Evolutionary conservation across 2,888 invertebrate species (phyloP).

Genomic region (Archips crataeganus): DNA sequence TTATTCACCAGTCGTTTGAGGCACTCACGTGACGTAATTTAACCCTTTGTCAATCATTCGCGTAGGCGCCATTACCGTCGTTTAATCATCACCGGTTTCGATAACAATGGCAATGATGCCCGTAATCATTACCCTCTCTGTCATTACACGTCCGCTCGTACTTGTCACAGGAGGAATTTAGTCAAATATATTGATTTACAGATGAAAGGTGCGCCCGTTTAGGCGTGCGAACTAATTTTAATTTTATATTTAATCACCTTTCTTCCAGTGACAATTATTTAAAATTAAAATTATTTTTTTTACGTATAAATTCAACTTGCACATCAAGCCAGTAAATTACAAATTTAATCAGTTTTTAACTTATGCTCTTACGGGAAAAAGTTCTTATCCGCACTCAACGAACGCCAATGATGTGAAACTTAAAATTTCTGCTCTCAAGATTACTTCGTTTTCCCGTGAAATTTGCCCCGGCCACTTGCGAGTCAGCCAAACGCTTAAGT

Average conservation of each 20-base stretch:
- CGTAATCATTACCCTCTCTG: slow-evolving; percentile 19
- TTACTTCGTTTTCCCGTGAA: slow-evolving; percentile 46
- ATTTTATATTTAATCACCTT: too few relatives aligned
- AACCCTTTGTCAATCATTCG: slow-evolving; percentile 11
- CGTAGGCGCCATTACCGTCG: slow-evolving; percentile 9
- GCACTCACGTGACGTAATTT: slow-evolving; percentile 2
- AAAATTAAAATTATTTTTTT: neutral
- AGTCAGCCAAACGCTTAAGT: slow-evolving; percentile 49
- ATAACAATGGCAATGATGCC: slow-evolving; percentile 9
- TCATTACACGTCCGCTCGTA: slow-evolving; percentile 17
- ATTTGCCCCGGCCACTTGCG: slow-evolving; percentile 50
- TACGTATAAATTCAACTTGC: neutral
- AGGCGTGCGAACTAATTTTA: neutral
- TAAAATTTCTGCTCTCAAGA: slow-evolving; percentile 29
- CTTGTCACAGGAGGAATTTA: slow-evolving; percentile 1
- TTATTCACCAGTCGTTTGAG: neutral
- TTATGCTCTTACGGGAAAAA: slow-evolving; percentile 28
- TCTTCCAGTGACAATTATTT: neutral
- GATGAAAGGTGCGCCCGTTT: neutral
- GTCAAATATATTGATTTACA: neutral
- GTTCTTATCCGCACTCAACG: slow-evolving; percentile 26
- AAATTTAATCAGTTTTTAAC: slow-evolving; percentile 30
- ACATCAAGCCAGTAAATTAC: slow-evolving; percentile 17
- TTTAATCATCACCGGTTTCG: slow-evolving; percentile 24
- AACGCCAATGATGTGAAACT: slow-evolving; percentile 35